Conservation (phyloP, 1,140 invertebrate genomes). For the Pachyrhynchus sulphureomaculatus region DNA sequence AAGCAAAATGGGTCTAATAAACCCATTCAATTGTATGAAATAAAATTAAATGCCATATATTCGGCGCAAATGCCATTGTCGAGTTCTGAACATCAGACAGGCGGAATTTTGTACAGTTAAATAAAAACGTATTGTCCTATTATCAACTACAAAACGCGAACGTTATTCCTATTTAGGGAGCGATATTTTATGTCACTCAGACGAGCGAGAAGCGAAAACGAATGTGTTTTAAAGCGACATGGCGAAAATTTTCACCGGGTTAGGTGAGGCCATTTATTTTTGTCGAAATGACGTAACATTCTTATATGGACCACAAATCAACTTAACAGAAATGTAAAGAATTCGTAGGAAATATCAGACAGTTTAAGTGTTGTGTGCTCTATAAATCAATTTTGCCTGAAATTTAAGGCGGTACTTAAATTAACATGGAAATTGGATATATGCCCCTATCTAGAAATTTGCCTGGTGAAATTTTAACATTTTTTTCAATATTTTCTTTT, state of each 20-base stretch:
- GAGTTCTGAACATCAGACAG: constrained; percentile 27
- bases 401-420: too few relatives aligned
- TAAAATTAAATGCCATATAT: constrained; percentile 28
- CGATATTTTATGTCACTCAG: constrained; percentile 25
- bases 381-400: constrained; percentile 1
- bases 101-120: constrained; percentile 30
- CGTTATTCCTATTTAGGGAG: constrained; percentile 23
- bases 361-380: background rate
- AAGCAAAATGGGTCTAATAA: constrained; percentile 5
- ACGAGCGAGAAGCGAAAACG: constrained; percentile 15
- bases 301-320: constrained; percentile 28
- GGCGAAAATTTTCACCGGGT: constrained; percentile 23
- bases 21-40: constrained; percentile 11
- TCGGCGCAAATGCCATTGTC: constrained; percentile 10
- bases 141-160: constrained; percentile 27
- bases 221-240: constrained; percentile 25
- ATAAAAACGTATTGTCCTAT: constrained; percentile 31
- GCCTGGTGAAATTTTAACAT: too few relatives aligned
- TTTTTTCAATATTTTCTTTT: too few relatives aligned
- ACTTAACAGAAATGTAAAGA: constrained; percentile 9
- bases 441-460: too few relatives aligned
- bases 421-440: too few relatives aligned
- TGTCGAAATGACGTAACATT: constrained; percentile 13
- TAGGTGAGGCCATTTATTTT: constrained; percentile 25
- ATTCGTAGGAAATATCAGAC: background rate